phyloP scores from a whole-genome alignment of 2,888 invertebrate species.

The Corythucha ciliata region DNA sequence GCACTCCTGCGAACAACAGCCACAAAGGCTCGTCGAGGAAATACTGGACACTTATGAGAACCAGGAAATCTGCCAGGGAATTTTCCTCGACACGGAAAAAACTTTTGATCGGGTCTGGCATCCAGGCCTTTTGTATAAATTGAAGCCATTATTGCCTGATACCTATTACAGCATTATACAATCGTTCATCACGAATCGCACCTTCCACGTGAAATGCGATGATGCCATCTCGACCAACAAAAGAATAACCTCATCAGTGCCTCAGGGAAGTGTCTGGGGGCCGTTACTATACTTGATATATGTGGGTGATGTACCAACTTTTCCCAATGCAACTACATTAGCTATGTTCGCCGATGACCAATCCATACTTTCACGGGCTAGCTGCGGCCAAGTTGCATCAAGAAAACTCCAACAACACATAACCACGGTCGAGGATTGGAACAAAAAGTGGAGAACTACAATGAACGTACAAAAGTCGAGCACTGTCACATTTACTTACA shows the following conservation, averaged over 20 bases:
- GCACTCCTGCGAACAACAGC: slow-evolving; percentile 18
- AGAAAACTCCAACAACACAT: slow-evolving; percentile 2
- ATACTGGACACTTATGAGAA: slow-evolving; percentile 9
- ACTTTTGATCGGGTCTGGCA: slow-evolving; percentile 14
- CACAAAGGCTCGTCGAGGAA: slow-evolving; percentile 12
- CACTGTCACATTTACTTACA: not conserved
- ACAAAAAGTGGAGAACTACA: slow-evolving; percentile 10
- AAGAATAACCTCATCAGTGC: not conserved
- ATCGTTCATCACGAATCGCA: slow-evolving; percentile 2
- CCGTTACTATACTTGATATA: slow-evolving; percentile 7
- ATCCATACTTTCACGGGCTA: not conserved
- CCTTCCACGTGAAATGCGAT: slow-evolving; percentile 11
- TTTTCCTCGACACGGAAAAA: slow-evolving; percentile 13
- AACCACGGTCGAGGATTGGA: not conserved
- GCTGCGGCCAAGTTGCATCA: not conserved
- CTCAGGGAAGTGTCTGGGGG: slow-evolving; percentile 15
- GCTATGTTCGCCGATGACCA: slow-evolving; percentile 14
- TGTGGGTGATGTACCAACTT: slow-evolving; percentile 3
- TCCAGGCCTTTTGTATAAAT: slow-evolving; percentile 4
- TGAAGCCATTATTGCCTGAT: slow-evolving; percentile 1
- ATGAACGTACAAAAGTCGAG: slow-evolving; percentile 12
- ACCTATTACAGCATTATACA: slow-evolving; percentile 8
- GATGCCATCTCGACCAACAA: not conserved
- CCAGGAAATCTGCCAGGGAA: slow-evolving; percentile 2
- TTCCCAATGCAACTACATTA: not conserved